A percentile compares a stretch with the other conserved stretches of the same genome.
Evolutionary conservation across 2,888 invertebrate genomes (phyloP).

Genomic region (Andrena haemorrhoa): DNA sequence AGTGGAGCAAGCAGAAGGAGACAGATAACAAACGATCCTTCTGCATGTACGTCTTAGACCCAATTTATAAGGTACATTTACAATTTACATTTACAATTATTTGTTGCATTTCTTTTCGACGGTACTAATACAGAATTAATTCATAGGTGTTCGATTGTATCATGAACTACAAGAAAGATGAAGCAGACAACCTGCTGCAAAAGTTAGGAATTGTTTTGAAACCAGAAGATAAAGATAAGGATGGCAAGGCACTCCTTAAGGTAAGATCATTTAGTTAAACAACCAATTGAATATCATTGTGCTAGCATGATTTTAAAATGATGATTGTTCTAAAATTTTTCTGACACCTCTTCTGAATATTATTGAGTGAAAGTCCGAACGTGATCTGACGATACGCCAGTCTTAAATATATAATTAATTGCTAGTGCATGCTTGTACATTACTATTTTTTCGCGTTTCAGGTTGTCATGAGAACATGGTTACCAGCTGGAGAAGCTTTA

Average conservation of each 20-base stretch:
- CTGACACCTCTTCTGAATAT: constrained; percentile 84
- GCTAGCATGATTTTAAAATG: constrained; percentile 37
- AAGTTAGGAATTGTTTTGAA: constrained; percentile 97
- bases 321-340: constrained; percentile 80
- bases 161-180: constrained; percentile 98
- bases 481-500: constrained; percentile 99
- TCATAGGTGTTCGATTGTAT: constrained; percentile 90
- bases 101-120: not conserved
- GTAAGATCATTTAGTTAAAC: constrained; percentile 81
- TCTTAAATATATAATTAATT: not conserved
- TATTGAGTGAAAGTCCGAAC: constrained; percentile 77
- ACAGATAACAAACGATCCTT: constrained; percentile 98
- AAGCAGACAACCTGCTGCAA: constrained; percentile 93
- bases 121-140: constrained; percentile 28
- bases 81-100: not conserved
- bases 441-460: constrained; percentile 76
- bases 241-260: constrained; percentile 98
- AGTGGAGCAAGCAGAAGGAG: constrained; percentile 98
- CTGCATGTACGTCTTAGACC: constrained; percentile 99
- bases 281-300: constrained; percentile 2
- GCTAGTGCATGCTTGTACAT: not conserved
- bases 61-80: constrained; percentile 95
- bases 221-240: constrained; percentile 98
- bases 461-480: constrained; percentile 99
- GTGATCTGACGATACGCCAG: constrained; percentile 65